Evolutionary conservation across 2,797 vertebrate genomes (phyloP).

Genomic region (Paramormyrops hopkinsi): DNA sequence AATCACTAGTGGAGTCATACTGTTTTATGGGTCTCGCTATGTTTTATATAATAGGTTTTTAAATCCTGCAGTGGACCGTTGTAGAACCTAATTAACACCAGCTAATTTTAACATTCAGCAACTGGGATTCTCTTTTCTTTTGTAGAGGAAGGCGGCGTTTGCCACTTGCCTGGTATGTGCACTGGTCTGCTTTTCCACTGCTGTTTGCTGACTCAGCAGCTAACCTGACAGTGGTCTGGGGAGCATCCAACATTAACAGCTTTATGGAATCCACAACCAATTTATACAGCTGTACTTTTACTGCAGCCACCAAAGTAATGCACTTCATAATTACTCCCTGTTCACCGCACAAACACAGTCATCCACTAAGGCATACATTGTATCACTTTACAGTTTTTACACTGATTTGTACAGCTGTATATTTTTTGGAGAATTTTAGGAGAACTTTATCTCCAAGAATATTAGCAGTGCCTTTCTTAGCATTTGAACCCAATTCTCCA

Average conservation of each 20-base stretch:
- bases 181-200: not conserved
- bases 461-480: not conserved
- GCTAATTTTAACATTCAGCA: conserved; percentile 45
- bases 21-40: conserved; percentile 59
- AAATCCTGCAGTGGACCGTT: conserved; percentile 56
- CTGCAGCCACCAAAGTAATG: not conserved
- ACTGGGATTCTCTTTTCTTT: conserved; percentile 25
- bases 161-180: not conserved
- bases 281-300: conserved; percentile 9
- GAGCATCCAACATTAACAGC: not conserved
- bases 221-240: not conserved
- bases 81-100: conserved; percentile 58
- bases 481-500: not conserved
- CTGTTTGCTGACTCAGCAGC: conserved; percentile 4
- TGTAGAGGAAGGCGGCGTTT: not conserved
- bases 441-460: not conserved
- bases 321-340: conserved; percentile 7
- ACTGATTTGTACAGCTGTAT: not conserved
- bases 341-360: not conserved
- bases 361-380: not conserved
- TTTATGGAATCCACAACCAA: conserved; percentile 5
- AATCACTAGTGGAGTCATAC: conserved; percentile 52
- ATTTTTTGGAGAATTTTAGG: not conserved
- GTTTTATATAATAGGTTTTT: conserved; percentile 67
- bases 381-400: not conserved